phyloP scores from a whole-genome alignment of 1,140 invertebrate species.

The Zaprionus africanus region DNA sequence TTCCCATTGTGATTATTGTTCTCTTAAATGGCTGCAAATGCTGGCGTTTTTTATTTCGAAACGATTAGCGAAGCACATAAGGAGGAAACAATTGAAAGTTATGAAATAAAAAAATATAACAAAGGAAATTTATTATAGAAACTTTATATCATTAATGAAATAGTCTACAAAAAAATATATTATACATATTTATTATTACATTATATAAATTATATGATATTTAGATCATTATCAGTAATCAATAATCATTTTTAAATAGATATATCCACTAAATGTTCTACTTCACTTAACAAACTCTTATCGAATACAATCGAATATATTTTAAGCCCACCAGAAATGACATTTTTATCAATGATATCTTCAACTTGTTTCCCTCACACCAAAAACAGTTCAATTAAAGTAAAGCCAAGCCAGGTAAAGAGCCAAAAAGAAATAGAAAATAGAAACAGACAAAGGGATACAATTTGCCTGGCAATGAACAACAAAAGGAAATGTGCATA shows the following conservation, averaged over 20 bases:
- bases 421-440: slow-evolving; percentile 14
- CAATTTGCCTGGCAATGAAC: slow-evolving; percentile 33
- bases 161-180: too few species aligned
- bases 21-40: background rate
- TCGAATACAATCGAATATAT: background rate
- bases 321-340: background rate
- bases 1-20: background rate
- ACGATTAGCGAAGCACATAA: background rate
- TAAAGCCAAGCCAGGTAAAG: background rate
- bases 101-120: background rate
- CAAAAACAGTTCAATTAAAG: background rate
- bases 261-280: background rate
- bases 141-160: too few species aligned
- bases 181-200: too few species aligned
- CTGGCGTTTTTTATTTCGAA: background rate
- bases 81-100: background rate
- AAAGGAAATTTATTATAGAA: too few species aligned
- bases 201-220: too few species aligned
- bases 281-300: background rate
- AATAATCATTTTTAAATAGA: too few species aligned
- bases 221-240: too few species aligned
- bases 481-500: slow-evolving; percentile 44
- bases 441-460: slow-evolving; percentile 33
- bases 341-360: background rate
- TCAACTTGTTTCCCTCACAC: background rate